Conservation (phyloP, 1,140 invertebrate genomes). For the Mactra quadrangularis region DNA sequence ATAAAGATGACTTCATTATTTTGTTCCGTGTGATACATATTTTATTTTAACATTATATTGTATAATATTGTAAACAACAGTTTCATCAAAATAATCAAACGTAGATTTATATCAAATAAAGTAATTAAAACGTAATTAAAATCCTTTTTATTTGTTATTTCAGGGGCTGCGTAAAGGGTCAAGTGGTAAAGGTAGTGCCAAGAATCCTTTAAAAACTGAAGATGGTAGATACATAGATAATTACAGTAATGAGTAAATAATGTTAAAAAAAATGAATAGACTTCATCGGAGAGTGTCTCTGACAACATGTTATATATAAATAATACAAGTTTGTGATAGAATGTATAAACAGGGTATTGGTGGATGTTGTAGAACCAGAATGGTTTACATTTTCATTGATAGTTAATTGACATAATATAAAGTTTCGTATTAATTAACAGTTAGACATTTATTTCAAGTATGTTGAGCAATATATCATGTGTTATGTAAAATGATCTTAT, state of each 20-base stretch:
- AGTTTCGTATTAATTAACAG: too few species aligned
- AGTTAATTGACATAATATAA: too few species aligned
- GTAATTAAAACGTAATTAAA: neutral
- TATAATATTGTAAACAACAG: neutral
- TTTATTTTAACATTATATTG: neutral
- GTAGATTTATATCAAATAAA: neutral
- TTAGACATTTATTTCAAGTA: too few species aligned
- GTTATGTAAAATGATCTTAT: too few species aligned
- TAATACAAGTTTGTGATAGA: too few species aligned
- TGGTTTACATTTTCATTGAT: too few species aligned
- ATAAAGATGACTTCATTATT: neutral
- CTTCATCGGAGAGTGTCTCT: too few species aligned
- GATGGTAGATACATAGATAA: slow-evolving; percentile 55
- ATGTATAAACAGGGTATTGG: too few species aligned
- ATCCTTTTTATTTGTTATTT: slow-evolving; percentile 5
- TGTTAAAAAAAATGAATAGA: too few species aligned
- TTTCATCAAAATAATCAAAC: neutral
- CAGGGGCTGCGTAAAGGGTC: slow-evolving; percentile 50
- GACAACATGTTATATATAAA: too few species aligned
- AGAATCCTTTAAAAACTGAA: slow-evolving; percentile 18
- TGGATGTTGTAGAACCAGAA: too few species aligned
- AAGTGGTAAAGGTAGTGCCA: neutral
- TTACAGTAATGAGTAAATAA: slow-evolving; percentile 46
- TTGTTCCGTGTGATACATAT: neutral
- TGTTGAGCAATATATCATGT: too few species aligned